phyloP scores from a whole-genome alignment of 2,113 vertebrate species.

The Ancistrus triradiatus region DNA sequence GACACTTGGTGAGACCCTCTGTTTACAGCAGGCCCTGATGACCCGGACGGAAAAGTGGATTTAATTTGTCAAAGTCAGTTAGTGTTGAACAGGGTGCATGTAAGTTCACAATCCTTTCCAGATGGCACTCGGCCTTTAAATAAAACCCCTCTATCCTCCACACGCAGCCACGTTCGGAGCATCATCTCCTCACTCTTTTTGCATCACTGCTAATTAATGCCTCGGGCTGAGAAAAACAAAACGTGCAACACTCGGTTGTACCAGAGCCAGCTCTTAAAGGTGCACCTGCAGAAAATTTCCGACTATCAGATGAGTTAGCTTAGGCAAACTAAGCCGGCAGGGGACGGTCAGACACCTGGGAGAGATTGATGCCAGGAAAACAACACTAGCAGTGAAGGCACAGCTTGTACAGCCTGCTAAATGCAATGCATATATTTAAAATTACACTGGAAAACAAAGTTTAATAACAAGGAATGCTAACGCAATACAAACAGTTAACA shows the following conservation, averaged over 20 bases:
- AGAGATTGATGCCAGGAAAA: constrained; percentile 38
- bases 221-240: constrained; percentile 40
- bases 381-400: neutral
- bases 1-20: too few relatives aligned
- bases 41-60: too few relatives aligned
- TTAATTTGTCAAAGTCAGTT: constrained; percentile 32
- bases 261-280: constrained; percentile 41
- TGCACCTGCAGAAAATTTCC: constrained; percentile 48
- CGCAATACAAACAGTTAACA: too few relatives aligned
- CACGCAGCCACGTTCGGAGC: constrained; percentile 36
- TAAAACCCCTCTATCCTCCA: constrained; percentile 33
- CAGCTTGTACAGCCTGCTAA: too few relatives aligned
- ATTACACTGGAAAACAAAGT: too few relatives aligned
- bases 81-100: neutral
- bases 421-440: too few relatives aligned
- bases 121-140: constrained; percentile 42
- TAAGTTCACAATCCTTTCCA: constrained; percentile 36
- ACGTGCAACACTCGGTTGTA: constrained; percentile 41
- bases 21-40: too few relatives aligned
- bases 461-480: too few relatives aligned
- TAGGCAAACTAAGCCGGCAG: constrained; percentile 42
- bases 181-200: constrained; percentile 18
- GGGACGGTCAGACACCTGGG: constrained; percentile 46
- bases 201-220: constrained; percentile 56
- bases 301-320: constrained; percentile 37